Percentiles rank a stretch among this genome's conserved stretches.
phyloP scores from a whole-genome alignment of 2,113 vertebrate genomes.

The Morphnarchus princeps region DNA sequence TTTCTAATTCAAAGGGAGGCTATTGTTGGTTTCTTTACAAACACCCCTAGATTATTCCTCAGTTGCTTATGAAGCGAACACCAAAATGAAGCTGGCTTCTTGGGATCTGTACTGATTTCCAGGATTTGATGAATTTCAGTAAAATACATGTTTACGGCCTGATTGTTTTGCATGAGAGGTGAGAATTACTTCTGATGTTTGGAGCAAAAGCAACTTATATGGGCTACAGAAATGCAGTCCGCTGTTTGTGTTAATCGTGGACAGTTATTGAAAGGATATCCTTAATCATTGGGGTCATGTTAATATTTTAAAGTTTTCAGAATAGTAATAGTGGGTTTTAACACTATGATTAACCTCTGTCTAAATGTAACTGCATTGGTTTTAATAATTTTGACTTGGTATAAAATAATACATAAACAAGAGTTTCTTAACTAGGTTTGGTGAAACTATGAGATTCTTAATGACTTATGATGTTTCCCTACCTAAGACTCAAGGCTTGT shows the following conservation, averaged over 20 bases:
- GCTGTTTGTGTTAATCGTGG: conserved; percentile 3
- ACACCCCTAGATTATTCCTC: not conserved
- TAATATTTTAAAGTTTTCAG: conserved; percentile 36
- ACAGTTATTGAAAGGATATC: not conserved
- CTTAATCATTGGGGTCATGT: not conserved
- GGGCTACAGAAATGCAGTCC: not conserved
- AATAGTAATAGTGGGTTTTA: not conserved
- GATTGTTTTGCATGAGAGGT: not conserved
- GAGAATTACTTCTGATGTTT: conserved; percentile 1
- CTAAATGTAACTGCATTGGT: not conserved
- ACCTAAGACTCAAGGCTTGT: not conserved
- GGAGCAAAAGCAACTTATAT: not conserved
- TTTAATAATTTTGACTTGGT: not conserved
- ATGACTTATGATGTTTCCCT: not conserved
- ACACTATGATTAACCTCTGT: not conserved
- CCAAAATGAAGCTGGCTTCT: not conserved
- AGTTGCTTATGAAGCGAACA: not conserved
- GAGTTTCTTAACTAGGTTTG: not conserved
- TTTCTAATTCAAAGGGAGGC: not conserved
- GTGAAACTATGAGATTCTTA: not conserved
- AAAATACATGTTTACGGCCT: not conserved
- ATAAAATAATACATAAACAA: not conserved
- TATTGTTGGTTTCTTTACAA: not conserved
- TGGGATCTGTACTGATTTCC: not conserved
- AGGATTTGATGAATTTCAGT: not conserved